A percentile compares a stretch with the other conserved stretches of the same genome.
These are phyloP conservation scores for Rhinoraja longicauda DNA, from an alignment of 2,797 vertebrate genomes.

Conservation along the genomic window DNA sequence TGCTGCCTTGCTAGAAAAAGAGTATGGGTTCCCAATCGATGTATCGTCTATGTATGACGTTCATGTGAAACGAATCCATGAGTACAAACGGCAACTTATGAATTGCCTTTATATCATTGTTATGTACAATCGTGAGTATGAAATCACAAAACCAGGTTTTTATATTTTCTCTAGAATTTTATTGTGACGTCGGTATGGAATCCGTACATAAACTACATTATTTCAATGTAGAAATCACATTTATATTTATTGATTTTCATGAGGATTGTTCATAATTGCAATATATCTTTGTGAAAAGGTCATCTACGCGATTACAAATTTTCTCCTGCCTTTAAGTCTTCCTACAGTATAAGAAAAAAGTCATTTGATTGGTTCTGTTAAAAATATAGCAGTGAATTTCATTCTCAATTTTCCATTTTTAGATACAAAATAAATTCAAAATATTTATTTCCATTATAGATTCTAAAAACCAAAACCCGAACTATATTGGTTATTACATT, in stretches of 20 bases:
- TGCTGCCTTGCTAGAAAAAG: slow-evolving; percentile 75
- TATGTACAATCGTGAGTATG: slow-evolving; percentile 87
- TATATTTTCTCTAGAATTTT: background rate
- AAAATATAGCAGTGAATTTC: background rate
- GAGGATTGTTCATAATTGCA: background rate
- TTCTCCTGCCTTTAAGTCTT: background rate
- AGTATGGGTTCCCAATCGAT: slow-evolving; percentile 83
- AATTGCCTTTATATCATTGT: slow-evolving; percentile 88
- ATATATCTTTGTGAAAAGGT: background rate
- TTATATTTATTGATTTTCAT: background rate
- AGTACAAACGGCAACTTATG: slow-evolving; percentile 92
- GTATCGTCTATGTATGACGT: slow-evolving; percentile 90
- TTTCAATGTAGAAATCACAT: background rate
- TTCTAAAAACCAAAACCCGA: background rate
- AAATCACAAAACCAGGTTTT: background rate
- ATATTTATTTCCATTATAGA: background rate
- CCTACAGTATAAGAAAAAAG: background rate
- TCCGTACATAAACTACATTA: background rate
- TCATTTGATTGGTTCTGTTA: background rate
- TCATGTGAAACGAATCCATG: slow-evolving; percentile 92
- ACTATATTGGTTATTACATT: background rate
- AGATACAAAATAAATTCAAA: background rate
- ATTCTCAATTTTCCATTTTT: background rate
- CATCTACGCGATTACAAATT: background rate
- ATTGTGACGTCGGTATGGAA: background rate